Evolutionary conservation across 2,797 vertebrate species (phyloP).

Genomic region (Anabacerthia variegaticeps): DNA sequence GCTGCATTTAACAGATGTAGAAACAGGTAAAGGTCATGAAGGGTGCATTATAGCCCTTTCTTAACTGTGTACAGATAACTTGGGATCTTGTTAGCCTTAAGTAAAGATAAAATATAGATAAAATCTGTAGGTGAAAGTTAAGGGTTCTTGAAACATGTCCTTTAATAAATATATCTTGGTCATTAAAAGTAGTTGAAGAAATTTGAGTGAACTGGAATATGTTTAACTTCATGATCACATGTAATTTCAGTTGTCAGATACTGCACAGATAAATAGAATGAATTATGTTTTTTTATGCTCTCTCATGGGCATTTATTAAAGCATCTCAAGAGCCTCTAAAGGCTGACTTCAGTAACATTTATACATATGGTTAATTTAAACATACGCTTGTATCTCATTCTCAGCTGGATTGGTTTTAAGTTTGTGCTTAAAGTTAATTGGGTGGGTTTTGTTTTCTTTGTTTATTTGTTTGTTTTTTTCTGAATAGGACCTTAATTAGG

Average conservation of each 20-base stretch:
- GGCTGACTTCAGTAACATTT: neutral
- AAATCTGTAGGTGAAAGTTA: neutral
- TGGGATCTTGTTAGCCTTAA: neutral
- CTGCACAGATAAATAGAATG: neutral
- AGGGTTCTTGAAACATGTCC: neutral
- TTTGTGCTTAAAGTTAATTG: neutral
- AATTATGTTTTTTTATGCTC: neutral
- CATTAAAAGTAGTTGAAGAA: neutral
- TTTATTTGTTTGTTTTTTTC: neutral
- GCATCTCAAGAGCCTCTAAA: neutral
- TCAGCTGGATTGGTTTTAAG: neutral
- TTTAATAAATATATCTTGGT: neutral
- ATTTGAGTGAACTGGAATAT: neutral
- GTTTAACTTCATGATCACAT: neutral
- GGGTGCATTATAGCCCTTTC: neutral
- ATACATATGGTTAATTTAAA: neutral
- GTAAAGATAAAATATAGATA: neutral
- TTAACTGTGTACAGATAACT: neutral
- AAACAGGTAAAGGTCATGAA: conserved; percentile 83
- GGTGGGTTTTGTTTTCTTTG: neutral
- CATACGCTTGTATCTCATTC: neutral
- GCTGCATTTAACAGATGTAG: conserved; percentile 86
- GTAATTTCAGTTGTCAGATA: neutral
- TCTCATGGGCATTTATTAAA: neutral
- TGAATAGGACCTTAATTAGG: neutral